Evolutionary conservation across 2,797 vertebrate species (phyloP), one percentile per base, ranked within the genome.

Genomic region (Sebastes miniatus): DNA sequence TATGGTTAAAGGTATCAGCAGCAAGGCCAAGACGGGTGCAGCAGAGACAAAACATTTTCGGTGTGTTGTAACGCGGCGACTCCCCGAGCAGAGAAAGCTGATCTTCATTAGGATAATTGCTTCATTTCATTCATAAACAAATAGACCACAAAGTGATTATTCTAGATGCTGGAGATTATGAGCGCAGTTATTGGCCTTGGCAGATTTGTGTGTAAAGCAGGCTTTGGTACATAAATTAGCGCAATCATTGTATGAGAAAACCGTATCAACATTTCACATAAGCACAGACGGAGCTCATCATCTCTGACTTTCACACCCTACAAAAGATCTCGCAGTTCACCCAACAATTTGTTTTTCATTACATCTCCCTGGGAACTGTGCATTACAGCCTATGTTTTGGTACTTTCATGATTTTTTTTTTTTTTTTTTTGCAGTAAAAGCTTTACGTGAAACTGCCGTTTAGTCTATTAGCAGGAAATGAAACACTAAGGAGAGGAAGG

Each of bases 201-300:
- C 85, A 91, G 89, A 90, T 91, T 86, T 90, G 87, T 89, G 79
- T 87, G 79, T 87, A 92, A 92, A 91, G 81, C 87, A 87, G 83
- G 80, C 86, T 88, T 88, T 89, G 83, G 65, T 83, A 88, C 89
- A 90, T 92, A 95, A 95, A 95, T 95, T 93, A 94, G 90, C 83
- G 69, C 56, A 88, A 89, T 91, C 91, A 92, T 11, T 83, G 90
- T 92, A 92, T 78, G 90, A 86, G 85, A 92, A 90, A 92, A 85
- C 18, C 78, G 59, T 84, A 89, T 91, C 81, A 90, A 88, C 81
- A 85, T 89, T 87, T 90, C 82, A 93, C 90, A 91, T 80, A 81
- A 88, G 87, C 88, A 87, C 92, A 93, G 88, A 90, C 76, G 78
- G 89, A 88, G 87, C 87, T 91, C 83, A 92, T 93, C 90, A 89